Evolutionary conservation across 2,113 vertebrate species (phyloP).

Genomic region (Ploceus nigricollis): DNA sequence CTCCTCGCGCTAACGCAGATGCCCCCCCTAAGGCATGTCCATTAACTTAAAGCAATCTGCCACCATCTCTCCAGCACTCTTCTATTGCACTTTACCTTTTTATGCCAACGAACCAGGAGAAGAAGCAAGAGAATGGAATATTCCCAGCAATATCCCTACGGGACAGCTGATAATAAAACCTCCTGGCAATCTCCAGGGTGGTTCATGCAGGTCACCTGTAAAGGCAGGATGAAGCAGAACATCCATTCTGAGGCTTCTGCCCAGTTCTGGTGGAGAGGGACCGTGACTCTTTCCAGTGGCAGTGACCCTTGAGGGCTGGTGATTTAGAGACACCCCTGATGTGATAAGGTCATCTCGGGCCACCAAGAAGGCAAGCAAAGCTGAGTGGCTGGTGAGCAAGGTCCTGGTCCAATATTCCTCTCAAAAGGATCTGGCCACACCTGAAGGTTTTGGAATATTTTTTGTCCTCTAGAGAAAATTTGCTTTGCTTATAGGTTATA

Average conservation of each 20-base stretch:
- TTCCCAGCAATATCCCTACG: not conserved
- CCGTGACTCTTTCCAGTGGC: not conserved
- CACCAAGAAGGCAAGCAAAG: constrained; percentile 34
- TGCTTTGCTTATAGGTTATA: not conserved
- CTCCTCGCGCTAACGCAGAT: not conserved
- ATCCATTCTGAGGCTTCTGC: constrained; percentile 52
- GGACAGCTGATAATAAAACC: not conserved
- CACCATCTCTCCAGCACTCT: not conserved
- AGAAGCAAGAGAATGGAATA: constrained; percentile 46
- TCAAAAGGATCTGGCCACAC: constrained; percentile 20
- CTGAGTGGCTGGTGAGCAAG: constrained; percentile 29
- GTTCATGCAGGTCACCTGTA: not conserved
- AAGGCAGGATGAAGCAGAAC: constrained; percentile 23
- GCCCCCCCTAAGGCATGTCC: not conserved
- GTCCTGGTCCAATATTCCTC: constrained; percentile 13
- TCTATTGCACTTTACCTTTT: constrained; percentile 55
- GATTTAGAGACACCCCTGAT: constrained; percentile 17
- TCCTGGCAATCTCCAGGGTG: not conserved
- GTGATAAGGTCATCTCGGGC: not conserved
- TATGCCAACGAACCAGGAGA: not conserved
- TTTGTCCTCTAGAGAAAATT: not conserved
- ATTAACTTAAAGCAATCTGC: constrained; percentile 35
- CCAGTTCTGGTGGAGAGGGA: not conserved
- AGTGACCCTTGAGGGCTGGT: constrained; percentile 25
- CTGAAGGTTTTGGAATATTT: not conserved